Base-by-base conservation (phyloP, 2,888 invertebrate species). In the Torymus aiolomorphi region DNA sequence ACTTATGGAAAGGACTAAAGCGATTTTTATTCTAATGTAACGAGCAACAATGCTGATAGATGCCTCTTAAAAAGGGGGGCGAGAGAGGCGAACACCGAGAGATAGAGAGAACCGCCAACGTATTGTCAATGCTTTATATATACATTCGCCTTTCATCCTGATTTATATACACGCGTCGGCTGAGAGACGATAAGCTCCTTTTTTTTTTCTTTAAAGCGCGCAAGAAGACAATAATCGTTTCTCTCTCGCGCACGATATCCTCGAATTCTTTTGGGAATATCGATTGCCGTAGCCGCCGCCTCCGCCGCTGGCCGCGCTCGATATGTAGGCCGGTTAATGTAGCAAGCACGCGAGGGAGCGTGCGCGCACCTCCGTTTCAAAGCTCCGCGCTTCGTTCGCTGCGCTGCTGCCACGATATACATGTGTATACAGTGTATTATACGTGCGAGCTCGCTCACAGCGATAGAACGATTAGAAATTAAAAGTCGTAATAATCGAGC, bases 271-370 rank as follows among this genome's bases (percentile, higher is more conserved):
- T 69, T 78, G 69, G 62, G 51, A 80, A 76, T 69, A 80, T 77
- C 70, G 77, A 80, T 80, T 49, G 80, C 56, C 42, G 62, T 42
- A 42, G 42, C 8, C 42, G 42, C 8, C 42, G 73, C 76, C 82
- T 81, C 81, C 76, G 81, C 82, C 77, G 74, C 82, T 65, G 69
- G 42, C 42, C 42, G 42, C 42, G 42, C 8, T 42, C 4, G 56
- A 78, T 76, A 84, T 84, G 80, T 84, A 84, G 84, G 84, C 83
- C 84, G 84, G 66, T 78, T 82, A 79, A 82, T 62, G 73, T 76
- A 66, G 74, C 63, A 51, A 66, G 70, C 80, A 80, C 80, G 83
- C 82, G 70, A 80, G 56, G 8, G 73, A 62, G 78, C 80, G 80
- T 67, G 80, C n/a, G 62, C 10, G 31, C 31, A 0, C 18, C 14